These are phyloP conservation scores for Mionectes olivaceus DNA, from an alignment of 2,797 vertebrate genomes.

Conservation along the genomic window DNA sequence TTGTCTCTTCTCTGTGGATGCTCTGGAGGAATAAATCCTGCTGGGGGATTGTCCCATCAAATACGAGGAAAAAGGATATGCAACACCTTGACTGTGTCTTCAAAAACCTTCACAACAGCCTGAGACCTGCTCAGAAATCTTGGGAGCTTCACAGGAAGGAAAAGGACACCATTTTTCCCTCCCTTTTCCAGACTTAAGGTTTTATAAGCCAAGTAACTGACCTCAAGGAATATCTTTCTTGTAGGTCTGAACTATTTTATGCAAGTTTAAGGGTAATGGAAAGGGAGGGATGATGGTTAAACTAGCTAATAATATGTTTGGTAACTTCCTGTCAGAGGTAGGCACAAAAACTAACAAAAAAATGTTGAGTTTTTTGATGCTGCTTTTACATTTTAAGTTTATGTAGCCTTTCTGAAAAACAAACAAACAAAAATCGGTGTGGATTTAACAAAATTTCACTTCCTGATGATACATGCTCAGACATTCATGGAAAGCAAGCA, in stretches of 20 bases:
- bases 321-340: not conserved
- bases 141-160: not conserved
- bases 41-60: not conserved
- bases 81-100: not conserved
- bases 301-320: not conserved
- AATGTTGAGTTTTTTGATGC: not conserved
- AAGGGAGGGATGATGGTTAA: not conserved
- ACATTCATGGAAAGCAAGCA: not conserved
- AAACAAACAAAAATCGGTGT: fast-evolving
- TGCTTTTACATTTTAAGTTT: not conserved
- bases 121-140: not conserved
- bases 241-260: not conserved
- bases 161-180: not conserved
- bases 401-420: not conserved
- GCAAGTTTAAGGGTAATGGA: not conserved
- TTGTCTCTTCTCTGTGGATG: not conserved
- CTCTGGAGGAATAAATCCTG: not conserved
- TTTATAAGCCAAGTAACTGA: not conserved
- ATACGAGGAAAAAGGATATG: not conserved
- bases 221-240: not conserved
- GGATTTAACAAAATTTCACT: slow-evolving; percentile 11
- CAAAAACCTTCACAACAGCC: not conserved
- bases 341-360: not conserved
- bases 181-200: not conserved
- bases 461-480: not conserved